These are phyloP conservation scores for Philaethria dido DNA, from an alignment of 2,888 invertebrate genomes.

Conservation along the genomic window DNA sequence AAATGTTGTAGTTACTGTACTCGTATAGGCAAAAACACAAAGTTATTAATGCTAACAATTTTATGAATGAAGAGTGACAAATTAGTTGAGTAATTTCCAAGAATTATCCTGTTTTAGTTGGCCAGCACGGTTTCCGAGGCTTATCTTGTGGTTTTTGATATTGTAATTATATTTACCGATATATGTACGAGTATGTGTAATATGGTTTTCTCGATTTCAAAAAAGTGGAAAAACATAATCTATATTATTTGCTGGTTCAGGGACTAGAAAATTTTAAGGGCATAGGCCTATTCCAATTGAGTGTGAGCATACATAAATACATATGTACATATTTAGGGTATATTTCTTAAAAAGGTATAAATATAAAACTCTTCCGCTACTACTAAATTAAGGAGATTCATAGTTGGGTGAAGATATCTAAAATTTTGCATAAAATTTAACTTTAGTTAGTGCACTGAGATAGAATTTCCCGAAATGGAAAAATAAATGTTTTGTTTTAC, in stretches of 20 bases:
- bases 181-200: neutral
- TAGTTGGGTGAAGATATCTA: no score
- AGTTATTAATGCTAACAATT: constrained; percentile 6
- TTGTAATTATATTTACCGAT: neutral
- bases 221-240: neutral
- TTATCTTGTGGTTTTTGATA: constrained; percentile 22
- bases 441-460: no score
- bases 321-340: no score
- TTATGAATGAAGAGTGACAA: constrained; percentile 34
- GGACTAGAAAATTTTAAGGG: neutral
- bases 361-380: no score
- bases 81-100: constrained; percentile 30
- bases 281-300: neutral
- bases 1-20: neutral
- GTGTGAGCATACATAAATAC: no score
- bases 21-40: neutral
- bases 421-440: no score
- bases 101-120: constrained; percentile 41
- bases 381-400: no score
- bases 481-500: no score
- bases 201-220: neutral
- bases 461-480: no score
- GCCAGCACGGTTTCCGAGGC: neutral
- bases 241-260: no score
- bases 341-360: no score